Percentiles rank a stretch among this genome's conserved stretches.
Conservation (phyloP, 2,797 vertebrate genomes). For the Xerus rutilus region DNA sequence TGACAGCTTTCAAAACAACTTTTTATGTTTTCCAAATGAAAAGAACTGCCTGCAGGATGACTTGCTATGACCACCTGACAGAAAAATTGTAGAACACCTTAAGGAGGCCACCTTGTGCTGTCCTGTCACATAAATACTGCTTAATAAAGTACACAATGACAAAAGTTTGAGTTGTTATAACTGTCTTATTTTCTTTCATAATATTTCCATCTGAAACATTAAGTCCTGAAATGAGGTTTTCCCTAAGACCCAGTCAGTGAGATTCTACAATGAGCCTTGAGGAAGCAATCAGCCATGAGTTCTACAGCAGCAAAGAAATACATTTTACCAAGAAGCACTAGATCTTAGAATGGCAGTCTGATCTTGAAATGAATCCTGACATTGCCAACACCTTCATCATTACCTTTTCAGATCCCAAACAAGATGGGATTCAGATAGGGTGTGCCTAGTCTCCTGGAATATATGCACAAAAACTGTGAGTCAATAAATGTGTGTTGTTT, state of each 20-base stretch:
- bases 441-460: background rate
- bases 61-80: background rate
- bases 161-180: background rate
- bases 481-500: background rate
- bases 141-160: background rate
- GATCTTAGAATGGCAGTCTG: background rate
- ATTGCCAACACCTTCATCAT: background rate
- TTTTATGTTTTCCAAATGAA: background rate
- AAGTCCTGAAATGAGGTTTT: background rate
- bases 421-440: background rate
- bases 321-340: background rate
- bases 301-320: background rate
- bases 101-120: background rate
- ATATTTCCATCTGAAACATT: background rate
- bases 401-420: background rate
- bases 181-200: background rate
- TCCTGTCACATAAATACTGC: background rate
- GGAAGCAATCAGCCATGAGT: background rate
- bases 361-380: background rate
- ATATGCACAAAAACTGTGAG: background rate
- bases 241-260: background rate
- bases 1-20: background rate
- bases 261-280: background rate
- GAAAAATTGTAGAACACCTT: background rate
- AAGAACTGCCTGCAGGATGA: background rate